phyloP scores from a whole-genome alignment of 1,140 invertebrate genomes.

The Drosophila jambulina region DNA sequence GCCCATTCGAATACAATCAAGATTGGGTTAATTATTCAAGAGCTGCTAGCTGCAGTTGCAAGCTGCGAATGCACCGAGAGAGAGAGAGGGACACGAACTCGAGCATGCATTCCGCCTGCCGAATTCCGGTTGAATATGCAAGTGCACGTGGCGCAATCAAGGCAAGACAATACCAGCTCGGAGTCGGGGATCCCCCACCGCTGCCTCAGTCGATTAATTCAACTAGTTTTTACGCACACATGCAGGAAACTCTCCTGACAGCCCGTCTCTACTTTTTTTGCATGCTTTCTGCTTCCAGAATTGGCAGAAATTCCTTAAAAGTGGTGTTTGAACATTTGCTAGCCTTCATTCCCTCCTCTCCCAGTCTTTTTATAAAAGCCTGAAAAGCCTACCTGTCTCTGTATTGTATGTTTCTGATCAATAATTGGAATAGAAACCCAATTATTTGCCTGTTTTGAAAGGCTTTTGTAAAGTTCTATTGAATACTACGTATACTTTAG shows the following conservation, averaged over 20 bases:
- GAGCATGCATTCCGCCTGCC: constrained; percentile 19
- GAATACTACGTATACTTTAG: neutral
- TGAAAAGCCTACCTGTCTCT: neutral
- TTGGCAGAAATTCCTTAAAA: constrained; percentile 5
- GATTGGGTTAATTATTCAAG: constrained; percentile 49
- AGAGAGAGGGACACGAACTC: constrained; percentile 6
- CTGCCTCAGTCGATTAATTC: constrained; percentile 30
- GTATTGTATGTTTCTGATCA: neutral
- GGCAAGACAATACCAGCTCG: constrained; percentile 20
- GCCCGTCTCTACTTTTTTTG: neutral
- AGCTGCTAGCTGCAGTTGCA: constrained; percentile 3
- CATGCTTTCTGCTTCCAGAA: constrained; percentile 2
- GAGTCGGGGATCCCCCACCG: neutral
- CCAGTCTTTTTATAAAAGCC: neutral
- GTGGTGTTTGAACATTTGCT: neutral
- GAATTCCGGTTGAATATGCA: constrained; percentile 36
- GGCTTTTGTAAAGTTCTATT: neutral
- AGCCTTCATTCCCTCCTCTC: neutral
- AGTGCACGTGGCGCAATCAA: constrained; percentile 42
- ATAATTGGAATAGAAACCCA: too few relatives aligned
- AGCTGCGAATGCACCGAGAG: neutral
- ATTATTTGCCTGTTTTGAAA: neutral
- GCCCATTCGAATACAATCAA: constrained; percentile 49
- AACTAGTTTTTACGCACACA: constrained; percentile 12
- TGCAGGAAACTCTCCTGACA: neutral